Evolutionary conservation across 2,888 invertebrate species (phyloP).

Genomic region (Cremastinae sp.): DNA sequence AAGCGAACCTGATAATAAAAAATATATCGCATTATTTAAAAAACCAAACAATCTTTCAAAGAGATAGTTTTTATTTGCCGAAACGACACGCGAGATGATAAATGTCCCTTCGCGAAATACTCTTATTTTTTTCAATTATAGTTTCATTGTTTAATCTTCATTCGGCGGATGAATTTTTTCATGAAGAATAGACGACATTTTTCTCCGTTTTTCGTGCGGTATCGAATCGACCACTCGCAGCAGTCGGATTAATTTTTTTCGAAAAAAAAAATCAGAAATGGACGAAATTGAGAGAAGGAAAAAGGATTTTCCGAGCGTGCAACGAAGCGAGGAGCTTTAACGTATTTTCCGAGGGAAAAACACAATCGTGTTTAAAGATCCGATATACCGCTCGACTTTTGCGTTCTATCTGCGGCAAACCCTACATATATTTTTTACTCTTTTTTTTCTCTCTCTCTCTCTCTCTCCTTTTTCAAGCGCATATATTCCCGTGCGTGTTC

Average conservation of each 20-base stretch:
- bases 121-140: too few species aligned
- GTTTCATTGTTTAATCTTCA: too few species aligned
- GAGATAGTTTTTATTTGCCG: background rate
- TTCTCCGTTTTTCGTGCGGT: too few species aligned
- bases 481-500: slow-evolving; percentile 2
- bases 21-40: slow-evolving; percentile 23
- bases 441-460: background rate
- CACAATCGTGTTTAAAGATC: slow-evolving; percentile 49
- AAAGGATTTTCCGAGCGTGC: background rate
- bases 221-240: too few species aligned
- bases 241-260: too few species aligned
- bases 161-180: background rate
- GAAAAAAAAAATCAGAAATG: background rate
- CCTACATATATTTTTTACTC: background rate
- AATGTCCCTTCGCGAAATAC: too few species aligned
- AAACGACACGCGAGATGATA: too few species aligned
- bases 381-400: slow-evolving; percentile 47
- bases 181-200: background rate
- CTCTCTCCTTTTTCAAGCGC: slow-evolving; percentile 2
- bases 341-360: slow-evolving; percentile 16
- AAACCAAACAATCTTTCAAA: slow-evolving; percentile 2
- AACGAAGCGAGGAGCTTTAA: background rate
- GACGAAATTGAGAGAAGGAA: slow-evolving; percentile 13
- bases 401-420: slow-evolving; percentile 21
- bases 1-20: slow-evolving; percentile 28